Base-by-base conservation (phyloP, 1,140 invertebrate species). In the Lethocerus indicus region DNA sequence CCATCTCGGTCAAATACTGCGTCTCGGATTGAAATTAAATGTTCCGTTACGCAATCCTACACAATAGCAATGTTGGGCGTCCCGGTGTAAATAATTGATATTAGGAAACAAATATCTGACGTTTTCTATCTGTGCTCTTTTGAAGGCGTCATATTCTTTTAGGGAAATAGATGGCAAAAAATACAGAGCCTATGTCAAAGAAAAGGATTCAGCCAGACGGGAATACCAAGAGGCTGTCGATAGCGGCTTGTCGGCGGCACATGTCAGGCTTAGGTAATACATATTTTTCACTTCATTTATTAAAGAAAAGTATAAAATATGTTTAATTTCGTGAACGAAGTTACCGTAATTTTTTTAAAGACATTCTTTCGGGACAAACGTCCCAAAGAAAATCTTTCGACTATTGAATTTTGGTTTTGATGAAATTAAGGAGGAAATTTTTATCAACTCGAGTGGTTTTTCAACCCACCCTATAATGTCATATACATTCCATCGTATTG, bases 181-280 rank as follows among this genome's bases (percentile, higher is more conserved):
- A 1, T 72, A 69, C 52, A 62, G 68, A 52, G 71, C 71, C 13
- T 71, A 70, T 51, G 66, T 74, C 2, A 66, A 74, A 58, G 72
- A 75, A 55, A 76, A 74, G 64, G 67, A 75, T 59, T 70, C 76
- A 63, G 79, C 78, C 0, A 73, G 75, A 57, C 63, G 73, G 52
- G 73, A 71, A 28, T 81, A 80, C 58, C 62, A 70, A 26, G 58
- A 71, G 28, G 79, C 79, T 4, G 68, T 78, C 1, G 61, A 65
- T 3, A 65, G 64, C 37, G 79, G 79, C 6, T 59, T 71, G 39
- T 66, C 71, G 4, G 79, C 78, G 5, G 76, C 70, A 14, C 74
- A 76, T 53, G 65, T 37, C n/a, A n/a, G n/a, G n/a, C n/a, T n/a
- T n/a, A n/a, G n/a, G n/a, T 47, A 14, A n/a, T n/a, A 16, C 14